Conservation (phyloP, 2,113 vertebrate species). For the Ptychochromis oligacanthus region DNA sequence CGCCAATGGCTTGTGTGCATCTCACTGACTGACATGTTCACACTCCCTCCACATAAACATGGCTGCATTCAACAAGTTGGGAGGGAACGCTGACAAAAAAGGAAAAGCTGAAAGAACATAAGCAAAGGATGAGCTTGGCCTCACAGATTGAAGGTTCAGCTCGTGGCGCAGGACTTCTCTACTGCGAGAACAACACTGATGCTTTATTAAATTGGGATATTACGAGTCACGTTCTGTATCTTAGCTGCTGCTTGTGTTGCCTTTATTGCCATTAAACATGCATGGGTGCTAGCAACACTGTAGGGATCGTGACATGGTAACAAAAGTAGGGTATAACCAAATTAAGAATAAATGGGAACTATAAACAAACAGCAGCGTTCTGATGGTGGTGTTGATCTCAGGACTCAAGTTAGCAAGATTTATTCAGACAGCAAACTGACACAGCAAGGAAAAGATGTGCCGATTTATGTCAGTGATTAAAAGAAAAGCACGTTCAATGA, state of each 20-base stretch:
- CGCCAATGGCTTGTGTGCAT: neutral
- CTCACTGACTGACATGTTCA: conserved; percentile 30
- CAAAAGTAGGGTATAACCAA: neutral
- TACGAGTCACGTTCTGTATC: neutral
- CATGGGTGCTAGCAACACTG: neutral
- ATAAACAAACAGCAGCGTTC: neutral
- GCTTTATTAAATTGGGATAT: neutral
- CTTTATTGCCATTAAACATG: neutral
- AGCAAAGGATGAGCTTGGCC: neutral
- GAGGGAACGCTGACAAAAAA: neutral
- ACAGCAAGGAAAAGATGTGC: neutral
- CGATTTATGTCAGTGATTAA: neutral
- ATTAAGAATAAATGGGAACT: neutral
- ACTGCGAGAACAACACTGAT: neutral
- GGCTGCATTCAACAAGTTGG: conserved; percentile 44
- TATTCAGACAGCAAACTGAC: neutral
- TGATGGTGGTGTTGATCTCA: neutral
- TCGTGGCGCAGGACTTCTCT: neutral
- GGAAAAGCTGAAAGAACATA: neutral
- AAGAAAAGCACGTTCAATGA: neutral
- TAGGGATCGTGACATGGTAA: neutral
- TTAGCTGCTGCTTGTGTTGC: neutral
- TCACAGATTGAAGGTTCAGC: neutral
- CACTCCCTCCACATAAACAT: conserved; percentile 10
- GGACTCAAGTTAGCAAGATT: neutral